Evolutionary conservation across 2,797 vertebrate genomes (phyloP).

Genomic region (Gymnodraco acuticeps): DNA sequence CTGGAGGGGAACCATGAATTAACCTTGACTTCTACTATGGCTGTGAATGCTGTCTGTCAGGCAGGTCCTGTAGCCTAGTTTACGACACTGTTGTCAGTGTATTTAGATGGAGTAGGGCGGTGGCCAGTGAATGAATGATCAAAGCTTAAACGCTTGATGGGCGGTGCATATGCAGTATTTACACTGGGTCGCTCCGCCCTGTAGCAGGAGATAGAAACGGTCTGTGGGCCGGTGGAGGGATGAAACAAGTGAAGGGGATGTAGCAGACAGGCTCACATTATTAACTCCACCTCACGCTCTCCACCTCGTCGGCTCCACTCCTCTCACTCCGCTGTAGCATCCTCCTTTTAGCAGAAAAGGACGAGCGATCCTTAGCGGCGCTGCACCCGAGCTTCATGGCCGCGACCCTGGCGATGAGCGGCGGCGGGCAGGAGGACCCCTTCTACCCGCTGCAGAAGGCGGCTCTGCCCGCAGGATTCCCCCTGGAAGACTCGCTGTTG

Average conservation of each 20-base stretch:
- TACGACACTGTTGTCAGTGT: slow-evolving; percentile 43
- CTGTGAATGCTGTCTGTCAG: slow-evolving; percentile 14
- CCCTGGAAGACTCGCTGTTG: slow-evolving; percentile 85
- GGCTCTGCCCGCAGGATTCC: slow-evolving; percentile 83
- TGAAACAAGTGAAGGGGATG: slow-evolving; percentile 81
- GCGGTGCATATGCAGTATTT: slow-evolving; percentile 74
- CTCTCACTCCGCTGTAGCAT: slow-evolving; percentile 50
- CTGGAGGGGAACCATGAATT: neutral
- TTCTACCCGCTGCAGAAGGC: slow-evolving; percentile 94
- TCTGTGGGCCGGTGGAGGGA: slow-evolving; percentile 69
- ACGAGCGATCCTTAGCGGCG: slow-evolving; percentile 36
- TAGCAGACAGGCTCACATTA: slow-evolving; percentile 57
- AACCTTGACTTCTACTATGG: neutral
- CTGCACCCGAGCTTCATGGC: slow-evolving; percentile 87
- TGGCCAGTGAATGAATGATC: slow-evolving; percentile 79
- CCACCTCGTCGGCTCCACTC: slow-evolving; percentile 44
- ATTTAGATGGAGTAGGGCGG: slow-evolving; percentile 75
- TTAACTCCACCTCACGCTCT: slow-evolving; percentile 41
- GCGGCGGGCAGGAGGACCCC: slow-evolving; percentile 88
- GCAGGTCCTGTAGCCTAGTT: slow-evolving; percentile 14
- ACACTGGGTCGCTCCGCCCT: slow-evolving; percentile 80
- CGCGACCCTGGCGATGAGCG: slow-evolving; percentile 89
- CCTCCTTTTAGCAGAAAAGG: slow-evolving; percentile 34
- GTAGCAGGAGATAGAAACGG: slow-evolving; percentile 73
- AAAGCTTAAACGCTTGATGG: slow-evolving; percentile 72